A percentile compares a stretch with the other conserved stretches of the same genome.
Evolutionary conservation across 2,888 invertebrate genomes (phyloP).

Genomic region (Hypolimnas misippus): DNA sequence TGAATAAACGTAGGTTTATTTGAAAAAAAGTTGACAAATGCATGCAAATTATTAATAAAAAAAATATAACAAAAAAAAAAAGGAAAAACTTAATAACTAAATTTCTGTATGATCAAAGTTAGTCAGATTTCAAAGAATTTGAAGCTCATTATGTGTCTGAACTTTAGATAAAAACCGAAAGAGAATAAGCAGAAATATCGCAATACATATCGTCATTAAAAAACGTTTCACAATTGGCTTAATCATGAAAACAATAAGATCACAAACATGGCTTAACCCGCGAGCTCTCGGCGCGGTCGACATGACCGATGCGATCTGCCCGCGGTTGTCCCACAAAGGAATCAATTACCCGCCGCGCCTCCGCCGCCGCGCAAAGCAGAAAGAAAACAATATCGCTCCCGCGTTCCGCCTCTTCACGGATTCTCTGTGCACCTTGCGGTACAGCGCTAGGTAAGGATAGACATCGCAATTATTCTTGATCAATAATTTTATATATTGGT

Average conservation of each 20-base stretch:
- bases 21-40: too few relatives aligned
- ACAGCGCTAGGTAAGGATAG: conserved; percentile 28
- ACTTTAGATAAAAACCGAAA: too few relatives aligned
- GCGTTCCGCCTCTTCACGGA: conserved; percentile 68
- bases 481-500: not conserved
- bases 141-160: too few relatives aligned
- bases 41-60: too few relatives aligned
- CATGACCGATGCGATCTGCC: conserved; percentile 49
- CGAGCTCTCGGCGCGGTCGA: conserved; percentile 28
- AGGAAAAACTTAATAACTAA: too few relatives aligned
- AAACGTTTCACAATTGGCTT: too few relatives aligned
- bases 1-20: too few relatives aligned
- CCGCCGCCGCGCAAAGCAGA: conserved; percentile 62
- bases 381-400: conserved; percentile 44
- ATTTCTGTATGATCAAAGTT: too few relatives aligned
- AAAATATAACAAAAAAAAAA: too few relatives aligned
- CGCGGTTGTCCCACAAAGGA: conserved; percentile 77
- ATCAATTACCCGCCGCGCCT: conserved; percentile 66
- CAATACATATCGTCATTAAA: too few relatives aligned
- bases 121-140: too few relatives aligned
- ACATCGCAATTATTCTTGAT: conserved; percentile 21
- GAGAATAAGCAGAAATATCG: too few relatives aligned
- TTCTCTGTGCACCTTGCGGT: conserved; percentile 60
- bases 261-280: conserved; percentile 34
- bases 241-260: conserved; percentile 20